Evolutionary conservation across 1,140 invertebrate species (phyloP).

Genomic region (Platyura marginata): DNA sequence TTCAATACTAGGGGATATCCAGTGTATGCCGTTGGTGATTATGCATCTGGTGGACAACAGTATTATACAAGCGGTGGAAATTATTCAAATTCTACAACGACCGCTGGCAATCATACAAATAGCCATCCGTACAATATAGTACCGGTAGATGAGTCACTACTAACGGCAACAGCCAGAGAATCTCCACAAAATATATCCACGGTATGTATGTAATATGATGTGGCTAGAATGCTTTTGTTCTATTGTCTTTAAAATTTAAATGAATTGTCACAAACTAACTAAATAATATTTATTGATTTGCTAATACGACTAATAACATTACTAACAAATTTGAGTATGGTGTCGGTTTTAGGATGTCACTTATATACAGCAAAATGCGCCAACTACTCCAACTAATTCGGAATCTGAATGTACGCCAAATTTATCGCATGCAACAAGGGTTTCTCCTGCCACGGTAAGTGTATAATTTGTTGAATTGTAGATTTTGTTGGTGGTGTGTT

Average conservation of each 20-base stretch:
- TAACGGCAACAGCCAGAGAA: not conserved
- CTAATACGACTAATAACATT: constrained; percentile 1
- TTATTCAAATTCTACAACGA: not conserved
- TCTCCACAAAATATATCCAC: constrained; percentile 8
- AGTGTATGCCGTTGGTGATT: constrained; percentile 63
- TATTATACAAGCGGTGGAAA: constrained; percentile 7
- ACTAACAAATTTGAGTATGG: constrained; percentile 4
- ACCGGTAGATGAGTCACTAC: constrained; percentile 4
- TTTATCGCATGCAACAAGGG: constrained; percentile 65
- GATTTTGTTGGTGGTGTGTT: too few relatives aligned
- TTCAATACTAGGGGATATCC: constrained; percentile 50
- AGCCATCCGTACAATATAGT: constrained; percentile 7
- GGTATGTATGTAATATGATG: constrained; percentile 8
- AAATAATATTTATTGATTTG: too few relatives aligned
- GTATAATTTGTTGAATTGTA: constrained; percentile 9
- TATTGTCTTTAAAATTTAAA: constrained; percentile 3
- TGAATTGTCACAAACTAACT: too few relatives aligned
- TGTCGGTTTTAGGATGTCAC: constrained; percentile 23
- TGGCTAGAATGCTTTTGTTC: constrained; percentile 1
- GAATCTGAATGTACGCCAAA: constrained; percentile 37
- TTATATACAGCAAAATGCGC: constrained; percentile 33
- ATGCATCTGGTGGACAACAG: constrained; percentile 32
- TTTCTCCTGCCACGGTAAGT: constrained; percentile 79
- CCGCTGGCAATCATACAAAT: constrained; percentile 4
- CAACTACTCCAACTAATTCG: constrained; percentile 41